Base-by-base conservation (phyloP, 2,797 vertebrate species). In the Galagoides demidoff region DNA sequence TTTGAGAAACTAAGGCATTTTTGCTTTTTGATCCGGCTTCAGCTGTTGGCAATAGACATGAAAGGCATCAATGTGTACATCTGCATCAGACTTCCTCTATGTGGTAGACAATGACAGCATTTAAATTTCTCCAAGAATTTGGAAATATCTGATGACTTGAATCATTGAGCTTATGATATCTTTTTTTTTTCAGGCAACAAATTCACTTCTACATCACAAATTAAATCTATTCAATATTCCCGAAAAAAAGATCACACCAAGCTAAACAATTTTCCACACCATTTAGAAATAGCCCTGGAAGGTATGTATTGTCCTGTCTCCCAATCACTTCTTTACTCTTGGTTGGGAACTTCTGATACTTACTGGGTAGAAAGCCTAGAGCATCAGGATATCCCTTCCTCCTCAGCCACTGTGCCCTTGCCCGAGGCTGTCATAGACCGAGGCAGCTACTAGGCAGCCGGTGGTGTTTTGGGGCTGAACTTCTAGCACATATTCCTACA, bases 301-400 rank as follows among this genome's bases (percentile, higher is more conserved):
- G 43, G 52, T 37, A 25, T 12, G 14, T 29, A 57, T 34, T 45
- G 10, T 81, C n/a, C 45, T n/a, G 0, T 37, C 77, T 68, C 20
- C n/a, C 63, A 57, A 23, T 76, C 57, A 2, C 17, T 76, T 34
- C 13, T 84, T 22, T 23, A 9, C n/a, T 64, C 34, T 17, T 43
- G 66, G 4, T 5, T 37, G 55, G 52, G 8, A 5, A 6, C 34
- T 22, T 22, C 43, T 3, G 13, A 5, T 25, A 31, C 25, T 34
- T 37, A 29, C 14, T 0, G 12, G 5, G 12, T 22, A 37, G 13
- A 3, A 8, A 74, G 8, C 13, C 1, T 0, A 8, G 8, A 23
- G 9, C 49, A 10, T n/a, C 4, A 2, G 19, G 31, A 9, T 4
- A 23, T 43, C 6, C 25, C 14, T 16, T 0, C 9, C 27, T 17